Base-by-base conservation (phyloP, 2,113 vertebrate species). In the Dipodomys ordii region DNA sequence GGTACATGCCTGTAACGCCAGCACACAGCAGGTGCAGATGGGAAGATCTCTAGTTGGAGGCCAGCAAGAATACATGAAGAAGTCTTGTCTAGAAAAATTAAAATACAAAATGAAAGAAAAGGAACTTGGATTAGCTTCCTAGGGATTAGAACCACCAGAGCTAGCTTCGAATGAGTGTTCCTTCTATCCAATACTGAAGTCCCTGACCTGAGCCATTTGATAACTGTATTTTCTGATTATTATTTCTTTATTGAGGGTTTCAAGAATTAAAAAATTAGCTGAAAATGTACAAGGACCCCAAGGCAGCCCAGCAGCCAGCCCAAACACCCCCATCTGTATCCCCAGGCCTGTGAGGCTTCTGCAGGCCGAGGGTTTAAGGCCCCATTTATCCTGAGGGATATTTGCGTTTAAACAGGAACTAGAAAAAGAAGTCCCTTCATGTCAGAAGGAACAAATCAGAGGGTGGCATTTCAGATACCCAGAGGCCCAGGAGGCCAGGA, bases 201-300 rank as follows among this genome's bases (percentile, higher is more conserved):
- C 28, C 23, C 60, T 67, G 10, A 32, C 7, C 20, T 35, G 44
- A 44, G 35, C 18, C 18, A 0, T n/a, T 30, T 60, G 20, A 28
- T 3, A 35, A 35, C 67, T 83, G 7, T 28, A 7, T 64, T 92
- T 90, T 62, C 83, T 39, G 60, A 16, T 18, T 71, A 2, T 9
- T 87, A 13, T 13, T 69, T 83, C 44, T 65, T 83, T 9, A 35
- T 22, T 76, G 30, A 27, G 28, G 87, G 30, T 44, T 39, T 30
- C 35, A 15, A 76, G 64, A 80, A 25, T 65, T 23, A 20, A 60
- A 73, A 71, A 28, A 64, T 49, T n/a, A 88, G 83, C 19, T 35
- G 49, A 46, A n/a, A 46, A 46, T 28, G 7, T 2, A 39, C 28
- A 27, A 0, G 22, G 25, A 11, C n/a, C 4, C 3, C 0, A 1